A percentile compares a stretch with the other conserved stretches of the same genome.
Evolutionary conservation across 2,888 invertebrate genomes (phyloP).

Genomic region (Platycheirus albimanus): DNA sequence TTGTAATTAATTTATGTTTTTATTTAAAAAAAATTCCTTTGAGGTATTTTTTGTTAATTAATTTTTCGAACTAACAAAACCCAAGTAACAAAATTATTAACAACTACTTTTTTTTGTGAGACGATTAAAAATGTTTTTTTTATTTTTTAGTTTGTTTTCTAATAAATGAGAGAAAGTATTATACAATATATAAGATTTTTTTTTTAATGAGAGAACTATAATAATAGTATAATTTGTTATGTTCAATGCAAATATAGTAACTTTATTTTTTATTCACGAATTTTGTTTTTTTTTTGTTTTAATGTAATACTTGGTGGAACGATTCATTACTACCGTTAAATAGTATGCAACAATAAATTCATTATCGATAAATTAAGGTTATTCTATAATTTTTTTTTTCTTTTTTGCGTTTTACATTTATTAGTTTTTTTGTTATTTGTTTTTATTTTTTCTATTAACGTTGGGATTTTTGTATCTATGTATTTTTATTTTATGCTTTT

Average conservation of each 20-base stretch:
- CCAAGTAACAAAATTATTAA: conserved; percentile 7
- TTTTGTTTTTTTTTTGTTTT: conserved; percentile 37
- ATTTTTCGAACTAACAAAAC: conserved; percentile 17
- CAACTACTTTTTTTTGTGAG: conserved; percentile 40
- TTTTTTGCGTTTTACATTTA: conserved; percentile 18
- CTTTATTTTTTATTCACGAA: conserved; percentile 55
- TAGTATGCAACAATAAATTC: conserved; percentile 72
- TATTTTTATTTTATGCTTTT: conserved; percentile 33
- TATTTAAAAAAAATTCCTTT: not conserved
- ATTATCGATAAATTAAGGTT: conserved; percentile 68
- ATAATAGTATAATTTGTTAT: conserved; percentile 44
- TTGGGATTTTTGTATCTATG: conserved; percentile 64
- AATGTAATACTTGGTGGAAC: conserved; percentile 71
- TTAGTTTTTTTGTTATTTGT: too few species aligned
- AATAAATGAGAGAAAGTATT: conserved; percentile 47
- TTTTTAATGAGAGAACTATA: conserved; percentile 45
- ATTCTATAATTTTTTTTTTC: conserved; percentile 41
- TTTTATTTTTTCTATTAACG: conserved; percentile 54
- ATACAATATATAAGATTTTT: conserved; percentile 53
- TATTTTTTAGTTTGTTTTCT: conserved; percentile 22
- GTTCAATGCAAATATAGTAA: conserved; percentile 71
- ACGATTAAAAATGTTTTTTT: conserved; percentile 51
- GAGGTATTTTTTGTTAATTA: conserved; percentile 7
- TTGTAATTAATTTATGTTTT: not conserved
- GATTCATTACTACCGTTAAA: conserved; percentile 62